Conservation (phyloP, 1,140 invertebrate species). For the Pseudachorutes palmiensis region DNA sequence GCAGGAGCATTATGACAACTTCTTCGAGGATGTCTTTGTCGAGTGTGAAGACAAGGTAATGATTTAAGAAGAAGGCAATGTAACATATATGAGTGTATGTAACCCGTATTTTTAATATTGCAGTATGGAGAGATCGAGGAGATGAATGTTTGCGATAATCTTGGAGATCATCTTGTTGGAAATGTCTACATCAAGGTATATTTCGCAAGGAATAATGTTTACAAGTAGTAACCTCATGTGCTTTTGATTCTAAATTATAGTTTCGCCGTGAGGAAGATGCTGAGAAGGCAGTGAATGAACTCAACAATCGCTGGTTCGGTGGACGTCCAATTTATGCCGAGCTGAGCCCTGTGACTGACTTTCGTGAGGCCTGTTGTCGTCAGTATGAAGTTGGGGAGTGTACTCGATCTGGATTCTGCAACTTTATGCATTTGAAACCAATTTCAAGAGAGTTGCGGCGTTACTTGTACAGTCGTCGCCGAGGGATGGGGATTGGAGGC, state of each 20-base stretch:
- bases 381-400: slow-evolving; percentile 99
- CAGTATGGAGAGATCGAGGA: slow-evolving; percentile 98
- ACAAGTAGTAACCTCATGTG: not conserved
- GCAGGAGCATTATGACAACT: slow-evolving; percentile 98
- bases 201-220: not conserved
- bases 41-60: slow-evolving; percentile 88
- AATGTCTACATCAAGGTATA: slow-evolving; percentile 93
- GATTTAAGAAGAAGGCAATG: not conserved
- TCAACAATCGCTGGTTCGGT: slow-evolving; percentile 99
- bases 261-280: slow-evolving; percentile 98
- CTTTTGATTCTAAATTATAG: slow-evolving; percentile 46
- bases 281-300: slow-evolving; percentile 88
- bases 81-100: not conserved
- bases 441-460: slow-evolving; percentile 86
- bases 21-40: slow-evolving; percentile 98
- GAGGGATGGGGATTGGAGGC: slow-evolving; percentile 38
- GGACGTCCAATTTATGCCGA: slow-evolving; percentile 97
- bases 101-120: slow-evolving; percentile 24
- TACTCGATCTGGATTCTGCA: slow-evolving; percentile 95
- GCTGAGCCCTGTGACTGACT: slow-evolving; percentile 96
- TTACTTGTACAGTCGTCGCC: slow-evolving; percentile 59
- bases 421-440: slow-evolving; percentile 99
- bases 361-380: slow-evolving; percentile 95
- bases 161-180: slow-evolving; percentile 94
- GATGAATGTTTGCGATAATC: slow-evolving; percentile 99